Conservation (phyloP, 2,888 invertebrate species). For the Brachyptera risi region DNA sequence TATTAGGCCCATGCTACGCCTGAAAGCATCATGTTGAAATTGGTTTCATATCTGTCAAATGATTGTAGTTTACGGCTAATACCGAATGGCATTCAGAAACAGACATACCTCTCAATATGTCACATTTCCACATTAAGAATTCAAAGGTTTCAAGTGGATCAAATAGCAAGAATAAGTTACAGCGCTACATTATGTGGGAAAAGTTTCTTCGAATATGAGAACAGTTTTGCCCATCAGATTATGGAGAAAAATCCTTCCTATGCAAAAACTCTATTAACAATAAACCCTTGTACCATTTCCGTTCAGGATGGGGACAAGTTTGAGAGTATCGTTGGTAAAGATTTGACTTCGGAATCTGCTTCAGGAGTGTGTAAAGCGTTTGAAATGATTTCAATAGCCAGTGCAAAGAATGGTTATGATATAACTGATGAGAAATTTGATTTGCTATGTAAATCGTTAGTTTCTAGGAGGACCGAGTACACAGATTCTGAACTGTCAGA, state of each 20-base stretch:
- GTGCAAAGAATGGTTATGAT: neutral
- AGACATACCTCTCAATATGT: too few relatives aligned
- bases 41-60: too few relatives aligned
- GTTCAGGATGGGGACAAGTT: conserved; percentile 10
- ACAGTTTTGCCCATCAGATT: conserved; percentile 23
- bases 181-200: too few relatives aligned
- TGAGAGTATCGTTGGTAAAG: neutral
- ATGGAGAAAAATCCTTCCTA: conserved; percentile 23
- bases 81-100: too few relatives aligned
- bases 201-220: conserved; percentile 19
- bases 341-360: conserved; percentile 21
- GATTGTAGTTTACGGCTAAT: too few relatives aligned
- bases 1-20: too few relatives aligned
- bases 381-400: conserved; percentile 14
- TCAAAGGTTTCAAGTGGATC: too few relatives aligned
- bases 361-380: conserved; percentile 15
- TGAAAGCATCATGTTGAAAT: too few relatives aligned
- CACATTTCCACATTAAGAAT: too few relatives aligned
- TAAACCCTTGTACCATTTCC: neutral
- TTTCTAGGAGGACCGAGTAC: conserved; percentile 52
- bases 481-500: conserved; percentile 54
- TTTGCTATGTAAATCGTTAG: conserved; percentile 35
- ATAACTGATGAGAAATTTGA: conserved; percentile 18
- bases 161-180: too few relatives aligned
- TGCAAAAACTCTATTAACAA: neutral